A percentile compares a stretch with the other conserved stretches of the same genome.
Conservation (phyloP, 2,113 vertebrate species). For the Paracanthobrama guichenoti region DNA sequence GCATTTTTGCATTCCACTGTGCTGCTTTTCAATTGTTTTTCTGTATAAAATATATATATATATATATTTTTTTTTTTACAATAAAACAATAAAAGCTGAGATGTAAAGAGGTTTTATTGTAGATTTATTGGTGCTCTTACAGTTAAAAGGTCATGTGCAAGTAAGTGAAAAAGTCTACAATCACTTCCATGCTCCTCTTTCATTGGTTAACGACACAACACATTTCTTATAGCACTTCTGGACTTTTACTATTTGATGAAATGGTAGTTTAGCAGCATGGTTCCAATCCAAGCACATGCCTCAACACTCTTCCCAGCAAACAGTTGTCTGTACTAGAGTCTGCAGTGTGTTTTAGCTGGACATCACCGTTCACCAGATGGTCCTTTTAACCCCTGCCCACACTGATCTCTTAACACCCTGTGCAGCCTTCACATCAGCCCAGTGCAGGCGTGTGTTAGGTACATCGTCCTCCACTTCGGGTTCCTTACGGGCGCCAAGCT, state of each 20-base stretch:
- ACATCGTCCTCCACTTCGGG: constrained; percentile 80
- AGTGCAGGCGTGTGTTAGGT: constrained; percentile 80
- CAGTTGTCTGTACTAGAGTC: not conserved
- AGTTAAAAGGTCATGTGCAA: not conserved
- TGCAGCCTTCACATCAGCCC: constrained; percentile 80
- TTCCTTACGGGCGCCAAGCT: constrained; percentile 57
- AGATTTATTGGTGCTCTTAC: constrained; percentile 24
- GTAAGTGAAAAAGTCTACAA: not conserved
- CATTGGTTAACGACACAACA: not conserved
- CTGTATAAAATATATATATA: not conserved
- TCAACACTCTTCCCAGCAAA: not conserved
- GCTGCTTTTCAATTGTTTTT: not conserved
- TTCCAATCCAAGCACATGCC: not conserved
- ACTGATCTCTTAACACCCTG: constrained; percentile 81
- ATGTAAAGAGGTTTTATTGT: not conserved
- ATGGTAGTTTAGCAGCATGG: not conserved
- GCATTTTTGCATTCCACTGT: not conserved
- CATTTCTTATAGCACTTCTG: not conserved
- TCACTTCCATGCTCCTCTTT: not conserved
- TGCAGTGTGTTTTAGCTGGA: not conserved
- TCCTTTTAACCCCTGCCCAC: constrained; percentile 81
- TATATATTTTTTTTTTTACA: not conserved
- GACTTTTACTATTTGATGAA: not conserved
- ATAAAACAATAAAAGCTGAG: not conserved
- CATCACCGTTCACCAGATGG: constrained; percentile 66